Percentiles rank a stretch among this genome's conserved stretches.
These are phyloP conservation scores for Panthera tigris DNA, from an alignment of 2,113 vertebrate species.

Conservation along the genomic window DNA sequence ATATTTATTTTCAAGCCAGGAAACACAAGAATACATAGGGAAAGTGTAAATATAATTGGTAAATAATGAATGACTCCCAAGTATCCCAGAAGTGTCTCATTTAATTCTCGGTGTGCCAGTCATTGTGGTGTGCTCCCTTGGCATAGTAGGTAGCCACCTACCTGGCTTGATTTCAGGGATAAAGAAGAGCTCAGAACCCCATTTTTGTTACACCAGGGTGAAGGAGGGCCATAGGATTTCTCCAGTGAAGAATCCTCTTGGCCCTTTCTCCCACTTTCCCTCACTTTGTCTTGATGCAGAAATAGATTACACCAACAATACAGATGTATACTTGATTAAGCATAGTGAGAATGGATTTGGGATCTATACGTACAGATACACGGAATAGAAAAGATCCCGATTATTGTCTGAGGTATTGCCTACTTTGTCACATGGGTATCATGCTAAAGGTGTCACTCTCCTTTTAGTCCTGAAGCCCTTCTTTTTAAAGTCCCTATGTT, in stretches of 20 bases:
- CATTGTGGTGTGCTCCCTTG: neutral
- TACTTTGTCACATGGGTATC: neutral
- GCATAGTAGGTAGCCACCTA: neutral
- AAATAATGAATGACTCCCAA: neutral
- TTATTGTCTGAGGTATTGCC: neutral
- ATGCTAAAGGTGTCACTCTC: neutral
- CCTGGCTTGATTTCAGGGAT: neutral
- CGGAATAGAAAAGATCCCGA: neutral
- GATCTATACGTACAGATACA: neutral
- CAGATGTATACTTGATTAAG: neutral
- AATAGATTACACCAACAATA: neutral
- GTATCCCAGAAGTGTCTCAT: neutral
- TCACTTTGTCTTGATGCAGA: neutral
- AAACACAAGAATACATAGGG: neutral
- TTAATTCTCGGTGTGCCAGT: neutral
- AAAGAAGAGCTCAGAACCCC: neutral
- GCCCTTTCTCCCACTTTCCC: neutral
- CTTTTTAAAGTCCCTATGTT: neutral
- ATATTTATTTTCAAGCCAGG: conserved; percentile 11
- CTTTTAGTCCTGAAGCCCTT: neutral
- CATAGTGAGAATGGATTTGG: neutral
- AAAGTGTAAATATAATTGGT: neutral
- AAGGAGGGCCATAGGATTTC: neutral
- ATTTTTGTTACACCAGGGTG: neutral
- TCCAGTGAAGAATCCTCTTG: neutral